These are phyloP conservation scores for Phallusia fumigata DNA, from an alignment of 23 tunicate species.

Conservation along the genomic window DNA sequence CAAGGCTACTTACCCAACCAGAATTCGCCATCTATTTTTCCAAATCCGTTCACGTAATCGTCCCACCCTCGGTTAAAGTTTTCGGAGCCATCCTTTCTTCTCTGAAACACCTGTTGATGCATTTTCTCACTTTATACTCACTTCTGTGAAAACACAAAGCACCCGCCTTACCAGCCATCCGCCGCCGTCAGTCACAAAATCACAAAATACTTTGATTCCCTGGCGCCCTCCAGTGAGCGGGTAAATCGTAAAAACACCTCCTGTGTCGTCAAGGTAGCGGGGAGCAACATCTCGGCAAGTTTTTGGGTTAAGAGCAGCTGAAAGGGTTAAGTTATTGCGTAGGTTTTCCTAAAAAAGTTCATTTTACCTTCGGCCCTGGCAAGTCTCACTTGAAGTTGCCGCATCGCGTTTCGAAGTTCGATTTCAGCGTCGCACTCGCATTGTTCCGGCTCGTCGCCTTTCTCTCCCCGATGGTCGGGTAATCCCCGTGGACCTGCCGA, in stretches of 20 bases:
- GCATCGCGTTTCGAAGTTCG: neutral
- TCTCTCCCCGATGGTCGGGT: neutral
- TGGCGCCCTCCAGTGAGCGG: neutral
- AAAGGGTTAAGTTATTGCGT: no score
- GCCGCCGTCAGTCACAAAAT: conserved; percentile 24
- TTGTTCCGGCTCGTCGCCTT: neutral
- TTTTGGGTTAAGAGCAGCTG: neutral
- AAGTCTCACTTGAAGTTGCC: neutral
- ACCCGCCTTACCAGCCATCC: conserved; percentile 24
- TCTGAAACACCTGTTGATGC: conserved; percentile 11
- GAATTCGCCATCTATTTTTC: conserved; percentile 18
- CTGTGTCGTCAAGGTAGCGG: neutral
- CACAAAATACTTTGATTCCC: conserved; percentile 25
- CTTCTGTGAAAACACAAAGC: no score
- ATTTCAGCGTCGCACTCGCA: neutral
- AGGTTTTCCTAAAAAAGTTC: no score
- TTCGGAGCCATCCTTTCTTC: conserved; percentile 4
- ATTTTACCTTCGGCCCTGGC: neutral
- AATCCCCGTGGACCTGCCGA: neutral
- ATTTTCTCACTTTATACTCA: neutral
- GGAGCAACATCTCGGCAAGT: neutral
- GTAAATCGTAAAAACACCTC: conserved; percentile 31
- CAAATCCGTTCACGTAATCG: conserved; percentile 29
- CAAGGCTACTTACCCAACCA: conserved; percentile 24
- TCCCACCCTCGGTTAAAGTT: conserved; percentile 1